Base-by-base conservation (phyloP, 2,113 vertebrate genomes). In the Macrotus californicus region DNA sequence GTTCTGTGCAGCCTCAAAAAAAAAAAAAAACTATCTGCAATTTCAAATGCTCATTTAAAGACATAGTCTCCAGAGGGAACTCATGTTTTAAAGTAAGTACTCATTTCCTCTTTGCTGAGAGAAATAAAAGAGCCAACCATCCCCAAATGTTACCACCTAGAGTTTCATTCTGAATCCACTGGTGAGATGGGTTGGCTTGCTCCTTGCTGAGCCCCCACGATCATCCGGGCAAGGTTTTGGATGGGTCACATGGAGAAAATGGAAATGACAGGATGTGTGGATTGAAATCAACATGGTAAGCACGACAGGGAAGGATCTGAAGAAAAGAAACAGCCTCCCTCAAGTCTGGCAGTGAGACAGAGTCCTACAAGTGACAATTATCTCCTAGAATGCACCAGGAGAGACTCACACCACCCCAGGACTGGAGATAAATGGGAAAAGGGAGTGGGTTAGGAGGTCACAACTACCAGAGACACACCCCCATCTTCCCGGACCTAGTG, bases 21-120 rank as follows among this genome's bases (percentile, higher is more conserved):
- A 97, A 46, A 96, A 96, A 97, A 61, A 94, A 97, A 64, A 94
- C 67, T 97, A 95, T 98, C 97, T 97, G 76, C 94, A 95, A 97
- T 64, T 97, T 98, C 97, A 98, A 98, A 93, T 97, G 96, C 85
- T 98, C 96, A 98, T 98, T 98, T 98, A 98, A 96, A 98, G 96
- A 85, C 96, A 92, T 94, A 97, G 97, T 98, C 97, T 96, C 97
- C 67, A 90, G 93, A 96, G 97, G 91, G 94, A 97, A 91, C 97
- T 98, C 94, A 87, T 95, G 89, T 97, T 96, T 98, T 97, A 92
- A 92, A 96, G 92, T 97, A 96, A 98, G 93, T 98, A 95, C 95
- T 97, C 96, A 96, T 97, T 98, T 98, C 97, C 87, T 92, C 96
- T 98, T 97, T 95, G 94, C 97, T 94, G 79, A 94, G 94, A 88